phyloP scores from a whole-genome alignment of 2,888 invertebrate species.

The Tinea pellionella region DNA sequence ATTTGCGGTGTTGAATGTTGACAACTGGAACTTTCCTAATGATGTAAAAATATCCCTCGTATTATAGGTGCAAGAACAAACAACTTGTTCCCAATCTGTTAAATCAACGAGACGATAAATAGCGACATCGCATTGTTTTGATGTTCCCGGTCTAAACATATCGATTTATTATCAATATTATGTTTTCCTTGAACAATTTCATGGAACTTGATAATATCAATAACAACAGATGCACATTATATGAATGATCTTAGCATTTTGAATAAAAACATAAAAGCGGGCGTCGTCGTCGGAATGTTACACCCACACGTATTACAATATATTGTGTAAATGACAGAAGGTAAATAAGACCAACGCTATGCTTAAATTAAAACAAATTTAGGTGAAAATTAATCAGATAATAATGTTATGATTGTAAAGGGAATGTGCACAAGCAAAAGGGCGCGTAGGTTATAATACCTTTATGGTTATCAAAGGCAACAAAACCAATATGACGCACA shows the following conservation, averaged over 20 bases:
- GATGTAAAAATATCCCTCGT: no score
- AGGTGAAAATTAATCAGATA: background rate
- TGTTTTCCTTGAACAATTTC: background rate
- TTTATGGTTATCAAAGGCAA: background rate
- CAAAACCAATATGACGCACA: background rate
- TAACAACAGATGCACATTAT: no score
- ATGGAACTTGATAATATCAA: background rate
- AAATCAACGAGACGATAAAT: no score
- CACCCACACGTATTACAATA: background rate
- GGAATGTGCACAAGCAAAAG: background rate
- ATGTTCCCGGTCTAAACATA: background rate
- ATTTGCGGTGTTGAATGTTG: no score
- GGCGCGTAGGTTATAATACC: background rate
- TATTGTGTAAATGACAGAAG: background rate
- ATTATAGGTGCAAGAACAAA: no score
- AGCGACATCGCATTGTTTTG: no score
- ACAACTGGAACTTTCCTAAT: no score
- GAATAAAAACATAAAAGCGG: background rate
- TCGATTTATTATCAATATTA: background rate
- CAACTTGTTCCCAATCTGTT: no score
- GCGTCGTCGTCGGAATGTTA: background rate
- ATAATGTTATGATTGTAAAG: background rate
- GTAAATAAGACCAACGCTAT: background rate
- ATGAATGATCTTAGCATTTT: background rate
- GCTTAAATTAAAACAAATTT: no score